These are phyloP conservation scores for Pteruthius melanotis DNA, from an alignment of 2,113 vertebrate genomes.

Conservation along the genomic window DNA sequence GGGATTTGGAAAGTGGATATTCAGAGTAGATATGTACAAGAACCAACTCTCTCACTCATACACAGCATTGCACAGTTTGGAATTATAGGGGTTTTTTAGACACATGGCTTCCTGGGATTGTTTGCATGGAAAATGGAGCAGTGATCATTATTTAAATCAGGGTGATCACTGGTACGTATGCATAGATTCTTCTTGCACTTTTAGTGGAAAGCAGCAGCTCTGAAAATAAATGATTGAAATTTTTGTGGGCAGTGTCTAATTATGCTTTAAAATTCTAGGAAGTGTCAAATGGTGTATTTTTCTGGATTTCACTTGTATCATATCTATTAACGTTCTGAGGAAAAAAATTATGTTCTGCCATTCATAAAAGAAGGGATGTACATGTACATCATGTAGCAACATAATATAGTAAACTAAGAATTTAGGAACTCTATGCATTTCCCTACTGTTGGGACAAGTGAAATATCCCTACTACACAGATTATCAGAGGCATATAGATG, in stretches of 20 bases:
- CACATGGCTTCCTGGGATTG: not conserved
- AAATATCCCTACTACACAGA: not conserved
- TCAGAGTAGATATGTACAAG: not conserved
- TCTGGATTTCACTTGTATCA: not conserved
- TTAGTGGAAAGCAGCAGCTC: not conserved
- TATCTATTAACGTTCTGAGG: not conserved
- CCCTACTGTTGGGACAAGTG: not conserved
- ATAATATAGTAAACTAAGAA: not conserved
- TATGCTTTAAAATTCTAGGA: not conserved
- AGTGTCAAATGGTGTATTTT: not conserved
- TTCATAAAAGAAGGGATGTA: not conserved
- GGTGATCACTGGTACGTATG: too few relatives aligned
- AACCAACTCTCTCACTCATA: not conserved
- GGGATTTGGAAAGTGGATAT: not conserved
- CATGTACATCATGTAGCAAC: not conserved
- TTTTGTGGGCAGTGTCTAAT: not conserved
- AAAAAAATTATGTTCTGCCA: not conserved
- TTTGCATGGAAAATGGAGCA: not conserved
- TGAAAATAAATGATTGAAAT: not conserved
- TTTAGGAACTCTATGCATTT: not conserved
- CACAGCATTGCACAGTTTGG: not conserved
- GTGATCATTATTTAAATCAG: not conserved
- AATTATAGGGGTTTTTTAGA: not conserved
- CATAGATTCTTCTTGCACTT: not conserved
- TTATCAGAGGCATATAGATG: not conserved